These are phyloP conservation scores for Frieseomelitta varia DNA, from an alignment of 1,140 invertebrate species.

Conservation along the genomic window DNA sequence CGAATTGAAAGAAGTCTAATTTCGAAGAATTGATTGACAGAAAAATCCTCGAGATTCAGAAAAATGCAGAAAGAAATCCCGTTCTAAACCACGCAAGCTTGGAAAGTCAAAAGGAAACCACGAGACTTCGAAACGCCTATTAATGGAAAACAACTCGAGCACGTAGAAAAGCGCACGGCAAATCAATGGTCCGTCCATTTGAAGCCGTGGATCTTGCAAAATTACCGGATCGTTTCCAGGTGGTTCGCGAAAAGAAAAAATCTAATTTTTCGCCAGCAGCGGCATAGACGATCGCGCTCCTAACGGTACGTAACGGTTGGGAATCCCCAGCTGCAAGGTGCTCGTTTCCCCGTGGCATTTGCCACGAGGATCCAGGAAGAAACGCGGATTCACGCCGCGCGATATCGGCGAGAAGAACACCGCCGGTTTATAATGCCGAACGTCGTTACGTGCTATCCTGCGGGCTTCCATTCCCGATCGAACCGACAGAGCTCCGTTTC, in stretches of 20 bases:
- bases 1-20: too few species aligned
- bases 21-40: too few species aligned
- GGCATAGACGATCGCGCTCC: conserved; percentile 53
- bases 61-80: too few species aligned
- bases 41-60: too few species aligned
- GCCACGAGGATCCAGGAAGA: conserved; percentile 60
- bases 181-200: conserved; percentile 30
- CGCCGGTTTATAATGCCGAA: conserved; percentile 21
- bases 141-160: not conserved
- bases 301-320: conserved; percentile 75
- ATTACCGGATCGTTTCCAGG: conserved; percentile 43
- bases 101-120: too few species aligned
- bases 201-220: conserved; percentile 11
- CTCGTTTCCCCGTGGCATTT: conserved; percentile 49
- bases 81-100: too few species aligned
- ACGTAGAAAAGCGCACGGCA: not conserved
- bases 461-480: conserved; percentile 6
- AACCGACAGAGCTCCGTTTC: not conserved
- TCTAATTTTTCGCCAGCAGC: conserved; percentile 38
- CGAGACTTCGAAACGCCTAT: not conserved
- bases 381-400: conserved; percentile 15
- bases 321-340: conserved; percentile 65
- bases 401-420: conserved; percentile 26
- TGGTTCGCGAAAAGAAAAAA: conserved; percentile 21
- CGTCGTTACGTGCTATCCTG: conserved; percentile 25